Percentiles rank a stretch among this genome's conserved stretches.
Evolutionary conservation across 2,113 vertebrate species (phyloP).

Genomic region (Setophaga coronata): DNA sequence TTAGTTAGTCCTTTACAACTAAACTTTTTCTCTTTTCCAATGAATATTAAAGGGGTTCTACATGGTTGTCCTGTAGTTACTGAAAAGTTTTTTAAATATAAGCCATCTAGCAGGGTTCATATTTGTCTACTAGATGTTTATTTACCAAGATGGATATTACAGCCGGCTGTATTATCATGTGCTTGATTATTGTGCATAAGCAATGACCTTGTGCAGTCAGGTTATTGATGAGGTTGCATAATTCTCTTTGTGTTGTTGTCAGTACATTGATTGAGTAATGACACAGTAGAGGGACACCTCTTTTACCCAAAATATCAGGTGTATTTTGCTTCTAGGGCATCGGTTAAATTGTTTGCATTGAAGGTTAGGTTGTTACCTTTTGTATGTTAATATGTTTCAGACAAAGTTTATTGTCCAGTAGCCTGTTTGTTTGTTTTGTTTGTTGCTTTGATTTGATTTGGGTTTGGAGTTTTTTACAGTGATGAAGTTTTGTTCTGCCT

Average conservation of each 20-base stretch:
- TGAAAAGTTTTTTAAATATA: background rate
- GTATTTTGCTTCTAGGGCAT: background rate
- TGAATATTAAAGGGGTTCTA: background rate
- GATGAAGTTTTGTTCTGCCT: background rate
- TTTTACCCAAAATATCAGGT: background rate
- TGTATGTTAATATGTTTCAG: background rate
- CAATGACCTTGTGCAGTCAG: background rate
- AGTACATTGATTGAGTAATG: background rate
- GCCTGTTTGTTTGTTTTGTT: background rate
- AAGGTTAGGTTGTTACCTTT: background rate
- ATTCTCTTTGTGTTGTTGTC: background rate
- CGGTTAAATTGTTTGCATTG: background rate
- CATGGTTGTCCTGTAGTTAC: background rate
- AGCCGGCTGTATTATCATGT: background rate
- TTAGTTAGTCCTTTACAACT: background rate
- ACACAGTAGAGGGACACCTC: accelerated
- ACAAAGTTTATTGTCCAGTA: background rate
- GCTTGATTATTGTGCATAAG: background rate
- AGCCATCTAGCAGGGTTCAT: background rate
- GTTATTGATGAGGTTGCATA: background rate
- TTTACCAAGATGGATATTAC: background rate
- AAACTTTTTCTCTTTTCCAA: background rate
- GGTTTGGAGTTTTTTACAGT: background rate
- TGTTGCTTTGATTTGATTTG: background rate
- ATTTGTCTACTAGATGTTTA: background rate